Evolutionary conservation across 2,113 vertebrate species (phyloP), one percentile per base, ranked within the genome.

Genomic region (Limanda limanda): DNA sequence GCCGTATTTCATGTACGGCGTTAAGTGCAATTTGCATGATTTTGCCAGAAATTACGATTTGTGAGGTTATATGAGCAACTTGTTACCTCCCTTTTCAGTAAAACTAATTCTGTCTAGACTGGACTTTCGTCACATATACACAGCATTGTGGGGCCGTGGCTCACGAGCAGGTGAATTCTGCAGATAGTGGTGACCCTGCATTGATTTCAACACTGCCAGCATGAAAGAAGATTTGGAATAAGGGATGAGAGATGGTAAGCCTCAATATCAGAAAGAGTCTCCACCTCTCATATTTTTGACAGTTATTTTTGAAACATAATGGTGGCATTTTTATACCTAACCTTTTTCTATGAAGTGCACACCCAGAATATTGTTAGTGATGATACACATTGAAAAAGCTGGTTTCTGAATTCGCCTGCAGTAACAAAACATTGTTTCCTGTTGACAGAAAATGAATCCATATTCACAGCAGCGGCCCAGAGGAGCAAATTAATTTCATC

Each of bases 181-280:
- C n/a, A 79, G 74, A 86, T 79, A 88, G 57, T 68, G 57, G 48
- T 58, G 68, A 83, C 81, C 71, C 63, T 13, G 47, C 58, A 71
- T 66, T 40, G 57, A 88, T 77, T 82, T 74, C 20, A 51, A 71
- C 69, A 60, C 71, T 7, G 4, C 27, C 18, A 23, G 58, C 66
- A 62, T 79, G 52, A 77, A 68, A 66, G 48, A 59, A 13, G 18
- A 31, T 70, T 59, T 67, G 48, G 60, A 58, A 61, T 68, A 48
- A 31, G 31, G 45, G 57, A 54, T 17, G 62, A 45, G 15, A 60
- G 47, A 11, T 42, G 12, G 11, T 42, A 42, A 42, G 45, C 45
- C 45, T 48, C 13, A 18, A 18, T 17, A 18, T 48, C 74, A 74
- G 58, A 61, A 66, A n/a, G n/a, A 11, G 1, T 70, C 35, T 70